phyloP scores from a whole-genome alignment of 2,113 vertebrate genomes.

The Podarcis raffonei region DNA sequence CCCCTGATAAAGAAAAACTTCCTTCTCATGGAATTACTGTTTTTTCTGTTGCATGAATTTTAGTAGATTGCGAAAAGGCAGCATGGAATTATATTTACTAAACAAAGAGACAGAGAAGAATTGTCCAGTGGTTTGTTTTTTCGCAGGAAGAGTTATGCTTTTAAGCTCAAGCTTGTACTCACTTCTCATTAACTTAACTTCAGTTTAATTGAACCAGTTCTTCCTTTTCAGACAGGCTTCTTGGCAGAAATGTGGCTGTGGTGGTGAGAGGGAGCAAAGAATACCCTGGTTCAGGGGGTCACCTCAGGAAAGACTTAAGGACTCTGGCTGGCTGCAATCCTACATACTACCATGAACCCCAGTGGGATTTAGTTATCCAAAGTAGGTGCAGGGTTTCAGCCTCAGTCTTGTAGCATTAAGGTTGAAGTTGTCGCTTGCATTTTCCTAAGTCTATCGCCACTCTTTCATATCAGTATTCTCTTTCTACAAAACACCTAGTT shows the following conservation, averaged over 20 bases:
- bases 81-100: conserved; percentile 54
- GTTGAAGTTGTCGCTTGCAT: background rate
- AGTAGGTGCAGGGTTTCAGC: fast-evolving
- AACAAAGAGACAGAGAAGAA: conserved; percentile 39
- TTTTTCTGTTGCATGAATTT: conserved; percentile 71
- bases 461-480: background rate
- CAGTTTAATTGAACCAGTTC: background rate
- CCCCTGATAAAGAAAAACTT: conserved; percentile 43
- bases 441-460: background rate
- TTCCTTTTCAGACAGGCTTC: background rate
- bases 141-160: background rate
- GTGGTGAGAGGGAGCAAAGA: background rate
- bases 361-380: background rate
- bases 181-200: conserved; percentile 24
- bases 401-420: background rate
- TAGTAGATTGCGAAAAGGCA: conserved; percentile 52
- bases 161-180: conserved; percentile 25
- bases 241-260: background rate
- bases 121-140: conserved; percentile 40
- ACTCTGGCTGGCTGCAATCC: background rate
- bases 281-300: background rate
- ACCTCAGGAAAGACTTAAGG: background rate
- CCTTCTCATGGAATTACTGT: conserved; percentile 16
- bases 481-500: background rate
- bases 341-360: background rate